Evolutionary conservation across 2,888 invertebrate species (phyloP).

Genomic region (Dynastes hyllus): DNA sequence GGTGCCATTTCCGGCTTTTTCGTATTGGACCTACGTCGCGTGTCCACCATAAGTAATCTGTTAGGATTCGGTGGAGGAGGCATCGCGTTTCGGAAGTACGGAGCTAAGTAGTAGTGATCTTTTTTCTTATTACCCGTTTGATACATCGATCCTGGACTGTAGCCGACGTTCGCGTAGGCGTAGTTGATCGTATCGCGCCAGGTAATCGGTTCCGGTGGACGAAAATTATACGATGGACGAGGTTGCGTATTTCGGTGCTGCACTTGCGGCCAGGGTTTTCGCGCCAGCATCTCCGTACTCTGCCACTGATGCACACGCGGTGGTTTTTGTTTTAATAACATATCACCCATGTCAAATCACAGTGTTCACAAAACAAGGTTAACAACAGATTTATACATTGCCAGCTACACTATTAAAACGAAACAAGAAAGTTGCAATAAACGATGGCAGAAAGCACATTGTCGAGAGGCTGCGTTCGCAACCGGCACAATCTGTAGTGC

Average conservation of each 20-base stretch:
- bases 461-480: conserved; percentile 29
- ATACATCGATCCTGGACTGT: conserved; percentile 60
- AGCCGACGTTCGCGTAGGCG: conserved; percentile 57
- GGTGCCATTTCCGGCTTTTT: conserved; percentile 62
- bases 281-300: conserved; percentile 68
- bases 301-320: conserved; percentile 71
- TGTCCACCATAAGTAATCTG: conserved; percentile 66
- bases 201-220: conserved; percentile 59
- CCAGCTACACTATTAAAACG: too few relatives aligned
- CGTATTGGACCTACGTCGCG: conserved; percentile 61
- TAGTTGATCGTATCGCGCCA: conserved; percentile 62
- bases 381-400: neutral
- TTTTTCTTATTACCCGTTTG: conserved; percentile 66
- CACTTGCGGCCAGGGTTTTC: conserved; percentile 80
- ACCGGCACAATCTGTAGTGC: conserved; percentile 48
- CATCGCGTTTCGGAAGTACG: conserved; percentile 80
- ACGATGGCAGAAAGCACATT: conserved; percentile 37
- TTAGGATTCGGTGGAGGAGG: conserved; percentile 74
- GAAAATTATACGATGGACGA: conserved; percentile 69
- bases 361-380: conserved; percentile 17
- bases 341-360: conserved; percentile 72
- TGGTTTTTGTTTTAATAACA: conserved; percentile 79
- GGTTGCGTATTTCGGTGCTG: conserved; percentile 73
- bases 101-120: conserved; percentile 80
- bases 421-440: neutral